Base-by-base conservation (phyloP, 2,888 invertebrate genomes). In the Plebejus anna region DNA sequence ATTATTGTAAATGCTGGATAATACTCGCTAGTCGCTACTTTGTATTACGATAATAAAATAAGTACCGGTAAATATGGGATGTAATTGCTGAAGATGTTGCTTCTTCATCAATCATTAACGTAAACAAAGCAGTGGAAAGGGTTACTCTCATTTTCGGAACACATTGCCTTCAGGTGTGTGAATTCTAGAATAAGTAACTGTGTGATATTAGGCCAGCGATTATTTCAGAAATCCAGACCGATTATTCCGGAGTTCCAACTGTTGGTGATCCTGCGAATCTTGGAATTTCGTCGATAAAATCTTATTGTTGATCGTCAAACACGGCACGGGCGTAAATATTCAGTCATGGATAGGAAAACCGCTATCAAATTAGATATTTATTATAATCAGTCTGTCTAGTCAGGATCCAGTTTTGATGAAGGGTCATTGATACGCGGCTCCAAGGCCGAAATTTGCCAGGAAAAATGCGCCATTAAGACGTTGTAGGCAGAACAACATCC, bases 301-400 rank as follows among this genome's bases (percentile, higher is more conserved):
- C 36, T 66, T 66, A 66, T 36, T 66, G 66, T 66, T 32, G 11
- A 66, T 13, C 36, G 32, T 73, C 55, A 47, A 73, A 73, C 51
- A 16, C 55, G 51, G 32, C 32, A 16, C 73, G 13, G 73, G 1
- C 32, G 51, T 73, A 51, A 71, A 71, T 70, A 66, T 66, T 66
- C 28, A 7, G 61, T 28, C 51, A 16, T 55, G 32, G 28, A 55
- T 28, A 73, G 32, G 55, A 73, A 73, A 73, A 73, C 73, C 73
- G 73, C 73, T 73, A 73, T 32, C 55, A 55, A 73, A 73, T 73
- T 73, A 73, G 73, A 73, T 73, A 73, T 73, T 73, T 73, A 73
- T 73, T 73, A 55, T 36, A 73, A 73, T 73, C 32, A 51, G 6
- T 51, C 51, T 51, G 73, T 73, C 73, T 73, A 73, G 73, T 47